Conservation (phyloP, 2,113 vertebrate species). For the Toxotes jaculatrix region DNA sequence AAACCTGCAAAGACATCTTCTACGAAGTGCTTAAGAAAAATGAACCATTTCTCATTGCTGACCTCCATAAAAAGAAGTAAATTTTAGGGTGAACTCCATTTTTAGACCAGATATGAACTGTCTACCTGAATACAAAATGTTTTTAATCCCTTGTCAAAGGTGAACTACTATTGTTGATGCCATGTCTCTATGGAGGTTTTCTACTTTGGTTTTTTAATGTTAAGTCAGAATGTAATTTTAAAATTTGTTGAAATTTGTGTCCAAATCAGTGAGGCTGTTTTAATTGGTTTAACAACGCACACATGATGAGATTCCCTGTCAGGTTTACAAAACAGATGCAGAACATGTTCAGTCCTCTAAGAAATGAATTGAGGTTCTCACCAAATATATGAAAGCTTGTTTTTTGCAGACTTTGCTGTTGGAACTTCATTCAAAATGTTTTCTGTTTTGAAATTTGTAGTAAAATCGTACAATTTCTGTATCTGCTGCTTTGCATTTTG, state of each 20-base stretch:
- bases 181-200: background rate
- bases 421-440: background rate
- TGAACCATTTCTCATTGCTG: constrained; percentile 6
- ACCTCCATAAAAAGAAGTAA: constrained; percentile 5
- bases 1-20: constrained; percentile 23
- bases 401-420: background rate
- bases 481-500: background rate
- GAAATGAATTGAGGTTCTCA: no score
- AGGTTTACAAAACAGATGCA: no score
- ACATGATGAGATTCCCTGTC: no score
- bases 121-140: background rate
- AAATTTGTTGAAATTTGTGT: no score
- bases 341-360: no score
- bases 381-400: background rate
- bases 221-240: background rate
- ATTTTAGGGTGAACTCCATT: background rate
- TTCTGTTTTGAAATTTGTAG: background rate
- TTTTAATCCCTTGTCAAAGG: background rate
- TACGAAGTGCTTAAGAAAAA: background rate
- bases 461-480: background rate
- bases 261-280: no score
- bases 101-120: constrained; percentile 6
- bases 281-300: background rate
- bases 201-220: background rate
- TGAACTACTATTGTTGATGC: background rate